These are phyloP conservation scores for Falco berigora DNA, from an alignment of 2,797 vertebrate species.

Conservation along the genomic window DNA sequence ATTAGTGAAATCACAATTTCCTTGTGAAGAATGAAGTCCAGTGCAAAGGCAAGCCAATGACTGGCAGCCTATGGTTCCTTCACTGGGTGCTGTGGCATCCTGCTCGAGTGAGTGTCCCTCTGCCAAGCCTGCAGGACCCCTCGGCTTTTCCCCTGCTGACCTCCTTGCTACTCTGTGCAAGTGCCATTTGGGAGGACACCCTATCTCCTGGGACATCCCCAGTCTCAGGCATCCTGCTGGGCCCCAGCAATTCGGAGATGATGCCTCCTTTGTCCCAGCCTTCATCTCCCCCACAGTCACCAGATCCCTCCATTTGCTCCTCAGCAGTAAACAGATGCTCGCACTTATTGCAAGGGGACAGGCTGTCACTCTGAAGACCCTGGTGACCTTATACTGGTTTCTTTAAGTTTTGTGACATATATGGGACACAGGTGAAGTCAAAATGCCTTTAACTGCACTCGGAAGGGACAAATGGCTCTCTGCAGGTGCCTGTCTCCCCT, in stretches of 20 bases:
- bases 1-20: background rate
- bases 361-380: background rate
- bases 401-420: background rate
- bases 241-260: background rate
- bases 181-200: accelerated
- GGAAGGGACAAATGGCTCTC: background rate
- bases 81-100: background rate
- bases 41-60: background rate
- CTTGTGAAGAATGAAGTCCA: background rate
- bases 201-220: background rate
- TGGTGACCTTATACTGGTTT: background rate
- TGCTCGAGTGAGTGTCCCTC: background rate
- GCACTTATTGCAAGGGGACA: background rate
- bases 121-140: background rate
- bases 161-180: background rate
- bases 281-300: background rate
- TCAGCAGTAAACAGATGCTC: background rate
- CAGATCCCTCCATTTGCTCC: background rate
- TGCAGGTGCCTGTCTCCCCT: background rate
- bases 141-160: background rate
- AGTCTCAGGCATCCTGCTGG: background rate
- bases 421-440: background rate
- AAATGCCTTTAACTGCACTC: background rate
- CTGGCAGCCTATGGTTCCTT: accelerated
- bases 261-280: background rate